Base-by-base conservation (phyloP, 2,797 vertebrate genomes). In the Taenioides sp. region DNA sequence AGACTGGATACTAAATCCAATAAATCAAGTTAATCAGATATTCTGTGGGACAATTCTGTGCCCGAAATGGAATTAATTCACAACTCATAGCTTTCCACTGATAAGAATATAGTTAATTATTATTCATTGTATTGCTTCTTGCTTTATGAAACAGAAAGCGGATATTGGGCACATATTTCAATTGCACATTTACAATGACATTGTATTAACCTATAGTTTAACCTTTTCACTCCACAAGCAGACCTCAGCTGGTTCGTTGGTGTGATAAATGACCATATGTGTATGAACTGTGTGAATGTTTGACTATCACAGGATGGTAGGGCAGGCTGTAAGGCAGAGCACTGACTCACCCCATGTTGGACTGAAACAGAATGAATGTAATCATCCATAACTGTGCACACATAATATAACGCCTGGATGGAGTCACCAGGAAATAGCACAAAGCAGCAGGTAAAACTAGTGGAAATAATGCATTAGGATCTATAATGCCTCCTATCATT, bases 181-280 rank as follows among this genome's bases (percentile, higher is more conserved):
- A 49, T 17, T 50, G 23, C 43, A 10, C 65, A 66, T 31, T 66
- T n/a, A 50, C 18, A 50, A 40, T 9, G 25, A 65, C n/a, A 65
- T 14, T 11, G 20, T 10, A 65, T 65, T 23, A 47, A 50, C 64
- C 64, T 65, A 20, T 50, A 65, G 23, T 50, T 27, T 49, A 66
- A 66, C 65, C 47, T 66, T 66, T 54, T 50, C 47, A 20, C 16
- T 27, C 64, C 43, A 50, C 47, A 65, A 63, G 57, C 63, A 74
- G 54, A 59, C 23, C 40, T 60, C 55, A 73, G 22, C 60, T 22
- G 9, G 63, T 47, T 47, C 43, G 2, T 12, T 40, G 25, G 31
- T 23, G 18, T 50, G 20, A 71, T 47, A 47, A 54, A 22, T 20
- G 27, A 34, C 60, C 25, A 49, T 65, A 54, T 55, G 65, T 31